A percentile compares a stretch with the other conserved stretches of the same genome.
These are phyloP conservation scores for Dryobates pubescens DNA, from an alignment of 2,797 vertebrate species.

Conservation along the genomic window DNA sequence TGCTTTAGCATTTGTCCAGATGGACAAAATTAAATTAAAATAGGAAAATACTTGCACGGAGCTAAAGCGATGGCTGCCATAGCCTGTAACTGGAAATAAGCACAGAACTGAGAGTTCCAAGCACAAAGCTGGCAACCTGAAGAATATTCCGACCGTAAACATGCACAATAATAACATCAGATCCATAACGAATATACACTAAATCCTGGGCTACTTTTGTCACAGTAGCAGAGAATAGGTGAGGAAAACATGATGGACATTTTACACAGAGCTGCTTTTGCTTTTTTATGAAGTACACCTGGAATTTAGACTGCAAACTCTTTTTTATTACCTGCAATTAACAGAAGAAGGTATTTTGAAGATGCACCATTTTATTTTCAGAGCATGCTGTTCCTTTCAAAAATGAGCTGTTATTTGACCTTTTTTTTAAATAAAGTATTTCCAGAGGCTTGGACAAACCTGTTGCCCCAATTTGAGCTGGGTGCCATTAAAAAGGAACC, in stretches of 20 bases:
- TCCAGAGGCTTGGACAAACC: not conserved
- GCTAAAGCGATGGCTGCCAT: not conserved
- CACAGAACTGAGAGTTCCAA: no score
- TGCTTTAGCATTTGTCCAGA: not conserved
- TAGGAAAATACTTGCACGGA: not conserved
- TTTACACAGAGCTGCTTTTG: not conserved
- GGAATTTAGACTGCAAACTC: not conserved
- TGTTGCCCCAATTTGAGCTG: not conserved
- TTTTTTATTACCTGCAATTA: not conserved
- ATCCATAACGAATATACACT: not conserved
- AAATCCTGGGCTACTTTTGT: fast-evolving
- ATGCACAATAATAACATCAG: not conserved
- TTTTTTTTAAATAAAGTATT: not conserved
- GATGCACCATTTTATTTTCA: not conserved
- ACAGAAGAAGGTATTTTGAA: not conserved
- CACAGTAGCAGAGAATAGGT: not conserved
- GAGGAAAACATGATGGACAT: not conserved
- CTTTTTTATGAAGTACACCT: not conserved
- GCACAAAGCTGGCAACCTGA: not conserved
- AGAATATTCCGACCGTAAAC: not conserved
- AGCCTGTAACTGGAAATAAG: not conserved
- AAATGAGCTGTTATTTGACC: not conserved
- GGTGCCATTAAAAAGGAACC: no score
- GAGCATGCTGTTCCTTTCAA: not conserved
- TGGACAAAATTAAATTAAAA: not conserved